phyloP scores from a whole-genome alignment of 23 tunicate genomes.

The Corella eumyota region DNA sequence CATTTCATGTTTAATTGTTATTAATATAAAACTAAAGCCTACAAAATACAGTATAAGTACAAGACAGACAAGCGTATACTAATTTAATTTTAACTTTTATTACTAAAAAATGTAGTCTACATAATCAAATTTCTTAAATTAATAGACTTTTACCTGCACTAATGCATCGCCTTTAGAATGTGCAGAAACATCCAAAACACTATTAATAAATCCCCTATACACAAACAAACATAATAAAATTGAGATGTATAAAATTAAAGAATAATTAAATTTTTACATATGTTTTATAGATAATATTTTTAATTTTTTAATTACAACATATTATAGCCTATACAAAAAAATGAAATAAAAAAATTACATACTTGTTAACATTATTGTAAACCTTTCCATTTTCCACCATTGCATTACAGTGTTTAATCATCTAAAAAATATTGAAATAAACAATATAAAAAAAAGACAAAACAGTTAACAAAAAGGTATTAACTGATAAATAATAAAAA shows the following conservation, averaged over 20 bases:
- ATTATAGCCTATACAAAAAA: neutral
- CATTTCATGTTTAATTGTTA: neutral
- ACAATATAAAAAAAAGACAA: neutral
- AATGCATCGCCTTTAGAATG: conserved; percentile 33
- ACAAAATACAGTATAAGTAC: too few relatives aligned
- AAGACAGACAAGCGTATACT: too few relatives aligned
- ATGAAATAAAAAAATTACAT: neutral
- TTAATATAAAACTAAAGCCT: too few relatives aligned
- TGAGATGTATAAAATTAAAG: too few relatives aligned
- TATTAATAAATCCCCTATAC: conserved; percentile 45
- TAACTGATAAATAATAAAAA: neutral
- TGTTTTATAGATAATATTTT: neutral
- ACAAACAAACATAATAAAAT: too few relatives aligned
- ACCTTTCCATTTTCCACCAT: conserved; percentile 40
- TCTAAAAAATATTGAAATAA: conserved; percentile 2
- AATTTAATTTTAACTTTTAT: neutral
- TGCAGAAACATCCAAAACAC: conserved; percentile 29
- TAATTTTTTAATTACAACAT: neutral
- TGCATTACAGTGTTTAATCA: conserved; percentile 16
- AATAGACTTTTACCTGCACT: conserved; percentile 32
- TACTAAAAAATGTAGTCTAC: neutral
- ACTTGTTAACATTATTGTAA: conserved; percentile 48
- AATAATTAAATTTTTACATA: too few relatives aligned
- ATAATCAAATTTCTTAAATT: neutral
- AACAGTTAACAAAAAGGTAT: neutral